Evolutionary conservation across 2,888 invertebrate species (phyloP), one percentile per base, ranked within the genome.

Genomic region (Drosophila diplacantha): DNA sequence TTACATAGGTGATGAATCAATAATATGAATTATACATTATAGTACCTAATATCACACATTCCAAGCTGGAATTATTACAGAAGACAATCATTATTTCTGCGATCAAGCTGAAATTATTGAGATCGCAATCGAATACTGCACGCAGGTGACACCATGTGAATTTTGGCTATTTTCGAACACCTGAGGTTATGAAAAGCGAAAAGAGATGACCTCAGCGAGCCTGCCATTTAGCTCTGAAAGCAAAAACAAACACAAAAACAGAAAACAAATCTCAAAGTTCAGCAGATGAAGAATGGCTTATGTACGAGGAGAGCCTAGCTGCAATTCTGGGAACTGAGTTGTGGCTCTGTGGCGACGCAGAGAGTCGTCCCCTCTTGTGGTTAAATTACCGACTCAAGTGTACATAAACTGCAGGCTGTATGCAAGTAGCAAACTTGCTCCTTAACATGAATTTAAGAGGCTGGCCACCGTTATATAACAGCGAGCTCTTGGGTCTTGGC

Each of bases 401-500:
- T 32, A 55, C 22, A 56, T 32, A 69, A 32, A 71, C 56, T n/a
- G 29, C 38, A 56, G 29, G 37, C 20, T 26, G 52, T 31, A 56
- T 43, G 53, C 54, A 54, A 37, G 54, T 54, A 29, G 54, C 54
- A 55, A 37, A 55, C 55, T 43, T 44, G 58, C 58, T 59, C 61
- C 58, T 59, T 59, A 52, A 60, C 65, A 75, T 75, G 65, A 63
- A 59, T 73, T 80, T 70, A 73, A 75, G 74, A 83, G 83, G 61
- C 70, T 68, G 53, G 53, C 62, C 58, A 67, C 75, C 81, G 77
- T 83, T 77, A 77, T 67, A 80, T 81, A 83, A 77, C 77, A 72
- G 78, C 83, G 12, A 18, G 43, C 58, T 35, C 29, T 31, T 35
- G 57, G 22, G 35, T 18, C 39, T 54, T 22, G 35, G 26, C 35